These are phyloP conservation scores for Dinoponera quadriceps DNA, from an alignment of 1,140 invertebrate genomes.

Conservation along the genomic window DNA sequence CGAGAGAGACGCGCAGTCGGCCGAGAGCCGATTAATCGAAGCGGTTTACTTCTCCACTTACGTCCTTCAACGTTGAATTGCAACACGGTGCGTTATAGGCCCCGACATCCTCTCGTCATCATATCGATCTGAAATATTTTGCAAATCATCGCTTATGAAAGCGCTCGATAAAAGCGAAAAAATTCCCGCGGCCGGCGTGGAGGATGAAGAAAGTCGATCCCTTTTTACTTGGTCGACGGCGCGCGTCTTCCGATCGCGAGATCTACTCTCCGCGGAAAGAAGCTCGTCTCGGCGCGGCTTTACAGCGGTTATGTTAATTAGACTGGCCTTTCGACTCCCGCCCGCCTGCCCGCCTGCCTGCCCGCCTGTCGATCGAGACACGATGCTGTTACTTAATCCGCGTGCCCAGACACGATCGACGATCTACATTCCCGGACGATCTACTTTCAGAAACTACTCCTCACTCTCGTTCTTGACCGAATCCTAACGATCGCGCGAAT, in stretches of 20 bases:
- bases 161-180: constrained; percentile 35
- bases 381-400: constrained; percentile 8
- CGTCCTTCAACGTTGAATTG: constrained; percentile 32
- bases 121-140: constrained; percentile 29
- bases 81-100: background rate
- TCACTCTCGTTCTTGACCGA: constrained; percentile 39
- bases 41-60: constrained; percentile 57
- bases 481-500: background rate
- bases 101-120: constrained; percentile 21
- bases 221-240: background rate
- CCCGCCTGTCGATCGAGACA: constrained; percentile 4
- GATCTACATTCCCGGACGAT: constrained; percentile 24
- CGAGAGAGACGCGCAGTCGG: constrained; percentile 11
- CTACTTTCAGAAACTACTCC: constrained; percentile 36
- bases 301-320: constrained; percentile 10
- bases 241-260: background rate
- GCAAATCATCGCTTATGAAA: constrained; percentile 45
- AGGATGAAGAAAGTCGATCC: background rate
- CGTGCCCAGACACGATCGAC: background rate
- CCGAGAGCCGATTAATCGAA: constrained; percentile 18
- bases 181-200: background rate
- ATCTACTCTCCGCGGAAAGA: background rate
- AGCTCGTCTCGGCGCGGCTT: background rate
- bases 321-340: constrained; percentile 1
- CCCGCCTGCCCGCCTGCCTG: too few relatives aligned